phyloP scores from a whole-genome alignment of 1,140 invertebrate species.

The Neodiprion lecontei region DNA sequence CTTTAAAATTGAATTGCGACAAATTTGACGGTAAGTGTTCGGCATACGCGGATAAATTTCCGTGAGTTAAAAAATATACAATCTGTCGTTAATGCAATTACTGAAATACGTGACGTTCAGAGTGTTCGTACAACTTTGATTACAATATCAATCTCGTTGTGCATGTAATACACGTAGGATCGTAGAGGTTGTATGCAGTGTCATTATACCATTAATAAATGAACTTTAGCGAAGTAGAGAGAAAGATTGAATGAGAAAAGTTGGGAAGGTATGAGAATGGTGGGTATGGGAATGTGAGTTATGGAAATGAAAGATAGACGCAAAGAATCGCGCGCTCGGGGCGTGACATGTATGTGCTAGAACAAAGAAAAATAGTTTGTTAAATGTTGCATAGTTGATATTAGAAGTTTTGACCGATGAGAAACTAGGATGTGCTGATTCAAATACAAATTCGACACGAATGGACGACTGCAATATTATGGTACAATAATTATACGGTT shows the following conservation, averaged over 20 bases:
- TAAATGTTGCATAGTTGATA: conserved; percentile 7
- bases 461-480: background rate
- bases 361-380: background rate
- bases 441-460: background rate
- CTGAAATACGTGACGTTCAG: no score
- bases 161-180: background rate
- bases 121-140: no score
- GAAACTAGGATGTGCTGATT: background rate
- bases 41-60: no score
- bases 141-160: background rate
- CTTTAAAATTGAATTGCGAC: no score
- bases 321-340: background rate
- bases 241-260: conserved; percentile 1
- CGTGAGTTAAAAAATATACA: no score
- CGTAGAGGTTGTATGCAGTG: background rate
- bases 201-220: background rate
- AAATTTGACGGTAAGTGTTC: no score
- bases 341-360: background rate
- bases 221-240: background rate
- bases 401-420: background rate
- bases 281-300: background rate
- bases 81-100: no score
- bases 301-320: background rate
- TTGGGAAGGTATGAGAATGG: background rate
- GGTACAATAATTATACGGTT: background rate